Evolutionary conservation across 2,888 invertebrate genomes (phyloP), one percentile per base, ranked within the genome.

Genomic region (Andricus curvator): DNA sequence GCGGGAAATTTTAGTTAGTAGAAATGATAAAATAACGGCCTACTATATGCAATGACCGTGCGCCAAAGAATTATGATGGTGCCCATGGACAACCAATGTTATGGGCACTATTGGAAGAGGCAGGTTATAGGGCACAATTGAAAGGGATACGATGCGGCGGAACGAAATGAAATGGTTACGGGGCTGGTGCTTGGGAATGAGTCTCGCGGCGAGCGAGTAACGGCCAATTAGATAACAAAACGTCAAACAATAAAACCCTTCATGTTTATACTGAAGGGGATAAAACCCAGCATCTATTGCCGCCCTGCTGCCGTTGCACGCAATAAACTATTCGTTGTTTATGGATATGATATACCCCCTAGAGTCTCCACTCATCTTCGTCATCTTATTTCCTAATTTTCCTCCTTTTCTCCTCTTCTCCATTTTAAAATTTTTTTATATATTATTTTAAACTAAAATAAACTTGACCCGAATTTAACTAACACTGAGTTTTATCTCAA

Each of bases 191-290:
- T 70, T 44, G 67, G 44, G 60, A 78, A 81, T 82, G 82, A 79
- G 83, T 77, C 81, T 82, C 83, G 82, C 82, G 81, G 84, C 84
- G 83, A 81, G 80, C 78, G 82, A 84, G 86, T 88, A 88, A 88
- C 87, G 88, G 89, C 88, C 90, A 90, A 90, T 90, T 90, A 90
- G 90, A 90, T 90, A 90, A 90, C 90, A 88, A 89, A 90, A 90
- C 89, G 89, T 90, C 90, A 89, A 90, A 90, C 90, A 88, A 88
- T 90, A 90, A 90, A 90, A 89, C 86, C 87, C 88, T 87, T 88
- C 88, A 89, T 90, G 88, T 90, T 89, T 90, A 90, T 89, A 88
- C 86, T 86, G 84, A 88, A 85, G 88, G 89, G 88, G 88, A 89
- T 88, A 90, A 89, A 89, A 87, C 86, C 86, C 83, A 84, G 85